Percentiles rank a stretch among this genome's conserved stretches.
phyloP scores from a whole-genome alignment of 2,888 invertebrate genomes.

The Noctua comes region DNA sequence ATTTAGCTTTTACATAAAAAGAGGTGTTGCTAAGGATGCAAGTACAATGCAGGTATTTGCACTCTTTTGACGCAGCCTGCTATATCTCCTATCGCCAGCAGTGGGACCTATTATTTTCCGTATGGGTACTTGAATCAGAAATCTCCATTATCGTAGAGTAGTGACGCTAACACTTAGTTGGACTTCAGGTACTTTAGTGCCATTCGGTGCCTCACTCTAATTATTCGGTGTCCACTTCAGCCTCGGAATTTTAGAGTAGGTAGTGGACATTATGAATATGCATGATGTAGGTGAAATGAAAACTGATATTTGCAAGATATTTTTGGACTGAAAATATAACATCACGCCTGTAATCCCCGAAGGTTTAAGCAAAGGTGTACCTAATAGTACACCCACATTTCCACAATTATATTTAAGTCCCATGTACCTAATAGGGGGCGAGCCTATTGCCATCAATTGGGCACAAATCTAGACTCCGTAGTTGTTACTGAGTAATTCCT shows the following conservation, averaged over 20 bases:
- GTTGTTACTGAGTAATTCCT: neutral
- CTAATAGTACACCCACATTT: neutral
- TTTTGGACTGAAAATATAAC: neutral
- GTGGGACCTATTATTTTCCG: constrained; percentile 18
- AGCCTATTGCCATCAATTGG: neutral
- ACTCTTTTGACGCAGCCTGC: neutral
- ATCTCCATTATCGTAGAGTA: constrained; percentile 62
- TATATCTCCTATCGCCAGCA: constrained; percentile 31
- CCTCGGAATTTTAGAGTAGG: constrained; percentile 36
- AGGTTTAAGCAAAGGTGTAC: neutral
- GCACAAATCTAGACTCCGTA: neutral
- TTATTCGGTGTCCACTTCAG: constrained; percentile 55
- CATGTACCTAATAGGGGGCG: neutral
- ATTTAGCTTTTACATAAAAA: neutral
- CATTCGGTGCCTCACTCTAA: constrained; percentile 45
- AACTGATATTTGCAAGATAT: neutral
- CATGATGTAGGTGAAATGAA: neutral
- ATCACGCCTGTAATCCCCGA: neutral
- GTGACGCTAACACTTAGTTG: constrained; percentile 57
- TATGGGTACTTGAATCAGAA: constrained; percentile 52
- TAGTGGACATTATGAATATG: constrained; percentile 10
- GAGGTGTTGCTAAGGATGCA: neutral
- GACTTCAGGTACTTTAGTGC: constrained; percentile 49
- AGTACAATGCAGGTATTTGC: neutral
- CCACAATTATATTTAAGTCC: neutral